Evolutionary conservation across 23 tunicate genomes (phyloP).

Genomic region (Phallusia fumigata): DNA sequence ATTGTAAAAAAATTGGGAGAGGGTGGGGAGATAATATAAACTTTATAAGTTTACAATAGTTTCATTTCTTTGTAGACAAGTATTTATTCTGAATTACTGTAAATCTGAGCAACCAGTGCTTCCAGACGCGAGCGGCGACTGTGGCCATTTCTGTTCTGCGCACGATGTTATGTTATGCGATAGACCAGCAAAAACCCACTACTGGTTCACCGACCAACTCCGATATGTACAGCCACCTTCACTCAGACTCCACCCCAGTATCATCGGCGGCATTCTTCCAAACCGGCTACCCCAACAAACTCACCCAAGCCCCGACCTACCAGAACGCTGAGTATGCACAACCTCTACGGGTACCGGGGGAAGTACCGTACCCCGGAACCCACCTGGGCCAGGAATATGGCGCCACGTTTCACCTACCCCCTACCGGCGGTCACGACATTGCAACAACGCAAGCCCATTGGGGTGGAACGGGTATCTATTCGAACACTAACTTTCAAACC

Average conservation of each 20-base stretch:
- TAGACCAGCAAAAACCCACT: conserved; percentile 27
- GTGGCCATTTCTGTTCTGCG: not conserved
- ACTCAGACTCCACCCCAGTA: conserved; percentile 43
- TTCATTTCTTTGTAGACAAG: too few species aligned
- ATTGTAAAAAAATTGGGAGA: too few species aligned
- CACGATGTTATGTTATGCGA: conserved; percentile 70
- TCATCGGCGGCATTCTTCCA: conserved; percentile 44
- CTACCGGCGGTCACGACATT: conserved; percentile 12
- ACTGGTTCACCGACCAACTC: conserved; percentile 21
- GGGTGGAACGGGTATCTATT: conserved; percentile 35
- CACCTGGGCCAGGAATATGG: conserved; percentile 32
- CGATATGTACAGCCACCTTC: conserved; percentile 49
- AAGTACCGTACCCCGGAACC: conserved; percentile 21
- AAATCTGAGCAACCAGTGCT: not conserved
- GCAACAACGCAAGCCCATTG: conserved; percentile 21
- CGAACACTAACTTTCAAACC: conserved; percentile 31
- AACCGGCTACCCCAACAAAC: conserved; percentile 34
- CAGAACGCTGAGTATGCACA: conserved; percentile 11
- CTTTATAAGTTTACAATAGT: too few species aligned
- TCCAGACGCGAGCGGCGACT: not conserved
- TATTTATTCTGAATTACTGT: too few species aligned
- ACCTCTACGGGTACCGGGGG: conserved; percentile 13
- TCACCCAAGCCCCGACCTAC: conserved; percentile 16
- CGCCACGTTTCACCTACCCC: conserved; percentile 33
- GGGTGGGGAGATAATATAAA: too few species aligned